These are phyloP conservation scores for Ceratina australensis DNA, from an alignment of 1,140 invertebrate species.

Conservation along the genomic window DNA sequence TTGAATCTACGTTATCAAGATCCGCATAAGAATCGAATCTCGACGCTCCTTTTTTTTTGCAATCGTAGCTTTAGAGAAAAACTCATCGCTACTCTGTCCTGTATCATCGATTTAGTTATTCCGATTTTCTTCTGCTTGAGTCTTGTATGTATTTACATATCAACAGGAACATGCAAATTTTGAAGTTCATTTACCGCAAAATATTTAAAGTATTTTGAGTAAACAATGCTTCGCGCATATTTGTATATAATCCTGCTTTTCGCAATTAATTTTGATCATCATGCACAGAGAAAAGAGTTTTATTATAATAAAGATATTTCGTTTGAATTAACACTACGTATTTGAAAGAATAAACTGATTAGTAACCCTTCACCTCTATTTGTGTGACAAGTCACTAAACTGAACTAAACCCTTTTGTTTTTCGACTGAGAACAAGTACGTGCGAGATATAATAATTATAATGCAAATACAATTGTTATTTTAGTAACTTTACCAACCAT, in stretches of 20 bases:
- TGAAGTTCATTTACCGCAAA: neutral
- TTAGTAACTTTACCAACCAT: neutral
- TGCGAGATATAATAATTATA: neutral
- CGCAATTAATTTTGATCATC: neutral
- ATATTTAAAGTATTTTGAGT: neutral
- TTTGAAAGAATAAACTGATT: neutral
- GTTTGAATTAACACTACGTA: neutral
- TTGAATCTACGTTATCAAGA: slow-evolving; percentile 20
- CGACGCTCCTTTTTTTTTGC: neutral
- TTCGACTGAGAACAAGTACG: too few species aligned
- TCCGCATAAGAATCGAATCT: neutral
- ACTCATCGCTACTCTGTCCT: slow-evolving; percentile 18
- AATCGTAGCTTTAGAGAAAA: slow-evolving; percentile 5
- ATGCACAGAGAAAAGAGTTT: slow-evolving; percentile 28
- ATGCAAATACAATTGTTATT: neutral
- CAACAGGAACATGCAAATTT: slow-evolving; percentile 6
- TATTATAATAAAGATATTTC: neutral
- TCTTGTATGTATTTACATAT: neutral
- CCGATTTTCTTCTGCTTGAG: neutral
- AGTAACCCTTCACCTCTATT: slow-evolving; percentile 11
- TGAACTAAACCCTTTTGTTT: too few species aligned
- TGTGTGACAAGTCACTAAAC: neutral
- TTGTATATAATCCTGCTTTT: neutral
- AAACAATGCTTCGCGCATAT: neutral
- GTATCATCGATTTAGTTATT: neutral